Percentiles rank a stretch among this genome's conserved stretches.
These are phyloP conservation scores for Geopemphigus sp. DNA, from an alignment of 1,140 invertebrate species.

Conservation along the genomic window DNA sequence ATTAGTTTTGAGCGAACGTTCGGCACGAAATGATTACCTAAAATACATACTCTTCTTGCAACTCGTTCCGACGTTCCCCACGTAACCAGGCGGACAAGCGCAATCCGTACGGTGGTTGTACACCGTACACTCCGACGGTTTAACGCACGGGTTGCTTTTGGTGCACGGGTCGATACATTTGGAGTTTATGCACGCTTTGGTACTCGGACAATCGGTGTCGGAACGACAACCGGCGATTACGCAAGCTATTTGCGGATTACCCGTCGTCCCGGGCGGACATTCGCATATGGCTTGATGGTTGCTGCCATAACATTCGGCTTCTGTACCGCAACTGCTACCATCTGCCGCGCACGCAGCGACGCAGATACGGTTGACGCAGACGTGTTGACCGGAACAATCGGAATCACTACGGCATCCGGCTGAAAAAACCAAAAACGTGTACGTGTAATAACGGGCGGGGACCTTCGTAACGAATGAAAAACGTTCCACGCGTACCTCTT, in stretches of 20 bases:
- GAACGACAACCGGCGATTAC: slow-evolving; percentile 72
- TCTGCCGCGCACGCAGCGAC: slow-evolving; percentile 72
- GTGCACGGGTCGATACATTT: slow-evolving; percentile 76
- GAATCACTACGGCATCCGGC: slow-evolving; percentile 62
- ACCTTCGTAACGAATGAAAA: too few species aligned
- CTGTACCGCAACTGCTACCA: slow-evolving; percentile 65
- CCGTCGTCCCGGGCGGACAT: slow-evolving; percentile 74
- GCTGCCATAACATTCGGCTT: slow-evolving; percentile 71
- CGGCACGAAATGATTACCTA: too few species aligned
- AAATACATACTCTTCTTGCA: slow-evolving; percentile 67
- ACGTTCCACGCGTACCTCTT: slow-evolving; percentile 57
- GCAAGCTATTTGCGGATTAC: slow-evolving; percentile 76
- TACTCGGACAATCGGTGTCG: slow-evolving; percentile 71
- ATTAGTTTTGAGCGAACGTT: not conserved
- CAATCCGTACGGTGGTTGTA: slow-evolving; percentile 75
- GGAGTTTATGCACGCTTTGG: slow-evolving; percentile 75
- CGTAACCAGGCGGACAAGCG: slow-evolving; percentile 73
- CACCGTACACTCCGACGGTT: slow-evolving; percentile 70
- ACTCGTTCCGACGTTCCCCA: slow-evolving; percentile 67
- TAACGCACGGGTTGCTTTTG: slow-evolving; percentile 64
- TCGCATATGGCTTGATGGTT: slow-evolving; percentile 79
- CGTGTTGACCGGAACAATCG: slow-evolving; percentile 73
- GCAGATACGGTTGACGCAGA: slow-evolving; percentile 75
- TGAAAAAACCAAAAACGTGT: slow-evolving; percentile 43
- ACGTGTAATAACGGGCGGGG: too few species aligned